These are phyloP conservation scores for Girardinichthys multiradiatus DNA, from an alignment of 2,113 vertebrate genomes.

Conservation along the genomic window DNA sequence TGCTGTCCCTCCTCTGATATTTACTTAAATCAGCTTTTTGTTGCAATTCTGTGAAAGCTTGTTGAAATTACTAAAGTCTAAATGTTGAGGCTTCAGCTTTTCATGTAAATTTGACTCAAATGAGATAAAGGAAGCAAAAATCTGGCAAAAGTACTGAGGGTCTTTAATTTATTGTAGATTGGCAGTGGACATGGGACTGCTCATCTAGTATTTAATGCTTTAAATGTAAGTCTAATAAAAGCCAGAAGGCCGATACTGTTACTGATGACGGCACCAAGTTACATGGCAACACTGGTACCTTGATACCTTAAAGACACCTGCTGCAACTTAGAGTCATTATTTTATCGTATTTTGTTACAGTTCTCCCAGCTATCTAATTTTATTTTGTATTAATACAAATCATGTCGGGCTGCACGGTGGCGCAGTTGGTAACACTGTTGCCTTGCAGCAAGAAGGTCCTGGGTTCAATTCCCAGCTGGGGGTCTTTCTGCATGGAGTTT, in stretches of 20 bases:
- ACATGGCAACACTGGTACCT: not conserved
- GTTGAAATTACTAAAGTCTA: not conserved
- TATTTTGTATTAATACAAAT: too few species aligned
- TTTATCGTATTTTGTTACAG: not conserved
- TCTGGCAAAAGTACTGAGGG: slow-evolving; percentile 1
- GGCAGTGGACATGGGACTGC: slow-evolving; percentile 54
- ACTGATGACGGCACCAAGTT: slow-evolving; percentile 36
- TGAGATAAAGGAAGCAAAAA: not conserved
- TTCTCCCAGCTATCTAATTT: not conserved
- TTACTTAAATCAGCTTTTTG: slow-evolving; percentile 3
- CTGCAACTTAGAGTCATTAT: not conserved
- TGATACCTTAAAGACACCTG: not conserved
- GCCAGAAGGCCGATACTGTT: slow-evolving; percentile 48
- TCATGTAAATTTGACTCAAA: not conserved
- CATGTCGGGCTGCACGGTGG: too few species aligned
- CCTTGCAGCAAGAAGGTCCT: too few species aligned
- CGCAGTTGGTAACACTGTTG: too few species aligned
- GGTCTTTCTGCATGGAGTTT: too few species aligned
- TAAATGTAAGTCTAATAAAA: slow-evolving; percentile 65
- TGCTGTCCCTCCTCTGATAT: slow-evolving; percentile 14
- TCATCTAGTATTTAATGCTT: slow-evolving; percentile 55
- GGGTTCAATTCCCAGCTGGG: too few species aligned
- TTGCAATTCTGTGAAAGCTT: not conserved
- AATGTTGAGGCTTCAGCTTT: not conserved
- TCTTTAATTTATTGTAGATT: slow-evolving; percentile 48